Evolutionary conservation across 2,113 vertebrate species (phyloP).

Genomic region (Albula goreensis): DNA sequence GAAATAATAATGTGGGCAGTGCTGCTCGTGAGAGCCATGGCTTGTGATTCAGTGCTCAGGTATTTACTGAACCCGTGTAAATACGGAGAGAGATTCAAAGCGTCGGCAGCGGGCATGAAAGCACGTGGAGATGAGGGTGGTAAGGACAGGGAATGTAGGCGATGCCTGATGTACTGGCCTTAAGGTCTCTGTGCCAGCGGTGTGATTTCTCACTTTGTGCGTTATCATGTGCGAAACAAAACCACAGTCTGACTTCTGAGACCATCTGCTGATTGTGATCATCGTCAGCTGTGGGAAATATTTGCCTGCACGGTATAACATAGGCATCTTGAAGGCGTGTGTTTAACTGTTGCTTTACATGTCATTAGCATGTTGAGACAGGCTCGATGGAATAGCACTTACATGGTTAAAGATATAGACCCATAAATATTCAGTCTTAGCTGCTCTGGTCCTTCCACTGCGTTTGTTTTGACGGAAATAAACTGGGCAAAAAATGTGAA

Average conservation of each 20-base stretch:
- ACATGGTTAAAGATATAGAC: constrained; percentile 1
- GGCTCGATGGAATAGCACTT: constrained; percentile 36
- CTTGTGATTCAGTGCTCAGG: constrained; percentile 2
- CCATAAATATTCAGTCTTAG: constrained; percentile 2
- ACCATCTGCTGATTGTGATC: not conserved
- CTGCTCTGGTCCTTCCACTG: constrained; percentile 29
- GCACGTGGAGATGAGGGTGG: no score
- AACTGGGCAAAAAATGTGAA: constrained; percentile 19
- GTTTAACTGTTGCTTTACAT: constrained; percentile 48
- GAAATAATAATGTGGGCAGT: not conserved
- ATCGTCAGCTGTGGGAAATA: not conserved
- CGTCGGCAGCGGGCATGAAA: not conserved
- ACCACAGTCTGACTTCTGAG: not conserved
- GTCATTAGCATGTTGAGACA: constrained; percentile 52
- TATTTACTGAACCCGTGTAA: not conserved
- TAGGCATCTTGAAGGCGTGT: constrained; percentile 29
- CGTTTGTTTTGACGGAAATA: not conserved
- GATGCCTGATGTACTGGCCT: not conserved
- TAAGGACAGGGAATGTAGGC: no score
- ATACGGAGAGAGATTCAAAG: not conserved
- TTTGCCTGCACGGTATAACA: constrained; percentile 33
- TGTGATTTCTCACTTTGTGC: not conserved
- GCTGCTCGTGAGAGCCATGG: not conserved
- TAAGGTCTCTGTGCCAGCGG: not conserved
- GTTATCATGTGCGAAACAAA: not conserved